Evolutionary conservation across 2,888 invertebrate species (phyloP), one percentile per base, ranked within the genome.

Genomic region (Clistopyga incitator): DNA sequence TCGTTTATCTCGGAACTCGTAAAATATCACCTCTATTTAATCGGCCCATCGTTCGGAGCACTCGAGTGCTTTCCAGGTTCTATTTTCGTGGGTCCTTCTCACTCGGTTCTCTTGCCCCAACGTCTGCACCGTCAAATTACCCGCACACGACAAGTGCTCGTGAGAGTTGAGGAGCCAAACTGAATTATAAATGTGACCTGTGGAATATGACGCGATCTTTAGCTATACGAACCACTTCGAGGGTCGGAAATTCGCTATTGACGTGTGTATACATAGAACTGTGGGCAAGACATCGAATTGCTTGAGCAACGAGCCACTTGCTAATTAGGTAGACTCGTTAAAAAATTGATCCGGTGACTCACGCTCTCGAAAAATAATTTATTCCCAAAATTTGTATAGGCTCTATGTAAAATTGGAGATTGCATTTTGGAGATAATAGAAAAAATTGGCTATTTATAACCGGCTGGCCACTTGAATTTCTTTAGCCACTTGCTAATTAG

Each of bases 41-140:
- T n/a, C 13, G 29, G 15, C 29, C 56, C 54, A 76, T 67, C 6
- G 29, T 67, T 25, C 20, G 38, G 34, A 23, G 23, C 64, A 20
- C 8, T 34, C 34, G 54, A 54, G 13, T 20, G 54, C 54, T 71
- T 56, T 67, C 54, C 50, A 56, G 54, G 6, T 67, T 45, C 56
- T 76, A 67, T 67, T 76, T 76, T 67, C 67, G 67, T 56, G 18
- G 29, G 6, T 59, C 34, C 23, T 25, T 68, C 67, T 29, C 6
- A 13, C 6, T 20, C 34, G 29, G 25, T n/a, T n/a, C 15, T 65
- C 56, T 68, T 18, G 18, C n/a, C 38, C 54, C 23, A 18, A 38
- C 56, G 23, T 25, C 13, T 56, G 20, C 23, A 25, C 56, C 4
- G 2, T 25, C 25, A 56, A 11, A 23, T 18, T 64, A 4, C 25